Evolutionary conservation across 2,888 invertebrate species (phyloP), one percentile per base, ranked within the genome.

Genomic region (Lochmaea capreae): DNA sequence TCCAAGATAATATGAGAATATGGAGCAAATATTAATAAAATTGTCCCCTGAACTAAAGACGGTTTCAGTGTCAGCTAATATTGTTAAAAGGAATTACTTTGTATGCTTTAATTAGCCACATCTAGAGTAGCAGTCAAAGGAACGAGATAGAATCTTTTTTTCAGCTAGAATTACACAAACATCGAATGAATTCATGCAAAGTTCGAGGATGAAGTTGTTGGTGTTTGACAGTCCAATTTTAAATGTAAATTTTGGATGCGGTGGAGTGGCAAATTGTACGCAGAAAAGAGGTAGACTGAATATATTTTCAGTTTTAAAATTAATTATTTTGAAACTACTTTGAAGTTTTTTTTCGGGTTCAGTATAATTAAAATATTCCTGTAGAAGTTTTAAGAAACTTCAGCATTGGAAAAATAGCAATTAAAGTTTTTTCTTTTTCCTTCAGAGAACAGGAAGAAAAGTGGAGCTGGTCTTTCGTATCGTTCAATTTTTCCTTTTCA

Each of bases 141-240:
- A n/a, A n/a, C 39, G 57, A 11, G 11, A 39, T 39, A 39, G 42
- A 42, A 16, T 39, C n/a, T 14, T 39, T 66, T 57, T 42, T 11
- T 69, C 43, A 42, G 12, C 22, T 42, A 54, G 6, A 69, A 69
- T 69, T 54, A 49, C n/a, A 58, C 58, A 65, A 71, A 65, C 71
- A 65, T 43, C 65, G 52, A 39, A 18, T 54, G 54, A 63, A 65
- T 65, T 71, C 57, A 71, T 71, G 65, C 71, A 65, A 58, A 71
- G 65, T 58, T 71, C 58, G 22, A 54, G 58, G 6, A 71, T 71
- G 49, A 71, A 71, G 65, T 65, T 71, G 65, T 46, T 46, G 65
- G 58, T 71, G 65, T 71, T 71, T 71, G 71, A 71, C 71, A 65
- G 71, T 43, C 71, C 71, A 71, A 71, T 71, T 71, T 71, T 43